Evolutionary conservation across 2,797 vertebrate genomes (phyloP), one percentile per base, ranked within the genome.

Genomic region (Pelodytes ibericus): DNA sequence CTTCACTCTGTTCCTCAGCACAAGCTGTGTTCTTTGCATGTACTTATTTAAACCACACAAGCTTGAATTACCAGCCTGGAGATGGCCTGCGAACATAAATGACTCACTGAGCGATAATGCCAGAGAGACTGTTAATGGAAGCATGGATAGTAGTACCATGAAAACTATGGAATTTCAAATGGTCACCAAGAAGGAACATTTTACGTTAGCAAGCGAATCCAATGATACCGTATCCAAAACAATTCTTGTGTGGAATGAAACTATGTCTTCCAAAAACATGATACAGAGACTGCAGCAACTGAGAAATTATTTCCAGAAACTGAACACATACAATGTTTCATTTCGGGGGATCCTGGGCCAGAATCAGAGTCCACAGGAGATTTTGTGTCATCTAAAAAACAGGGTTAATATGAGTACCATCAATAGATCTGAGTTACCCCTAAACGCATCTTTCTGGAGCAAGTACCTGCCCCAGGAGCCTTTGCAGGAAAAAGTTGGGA

Each of bases 291-390:
- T 93, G 72, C 88, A 88, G 76, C 88, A 83, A 64, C 87, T 86
- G 73, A 86, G 84, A 79, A 88, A 70, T 44, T 85, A 87, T 77
- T 92, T 90, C 41, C n/a, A 88, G 73, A 75, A 59, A 29, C 83
- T 90, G 85, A 92, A 92, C 85, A 91, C 87, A 56, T 91, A 91
- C 72, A 86, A 83, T 7, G 89, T 92, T 22, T 87, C 81, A 36
- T 91, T 88, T 59, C 83, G 18, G 0, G 87, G 90, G 6, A 86
- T 80, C 11, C 85, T 81, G 0, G 22, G 83, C 0, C 80, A 80
- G 74, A 87, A 88, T 71, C 71, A 81, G 58, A 90, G 82, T 22
- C 80, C 84, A 0, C 79, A 87, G 26, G 74, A 86, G 61, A 61
- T 94, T 64, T 79, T 87, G 0, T 92, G 91, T 57, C 83, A 87